Evolutionary conservation across 1,140 invertebrate genomes (phyloP), one percentile per base, ranked within the genome.

Genomic region (Zaprionus capensis): DNA sequence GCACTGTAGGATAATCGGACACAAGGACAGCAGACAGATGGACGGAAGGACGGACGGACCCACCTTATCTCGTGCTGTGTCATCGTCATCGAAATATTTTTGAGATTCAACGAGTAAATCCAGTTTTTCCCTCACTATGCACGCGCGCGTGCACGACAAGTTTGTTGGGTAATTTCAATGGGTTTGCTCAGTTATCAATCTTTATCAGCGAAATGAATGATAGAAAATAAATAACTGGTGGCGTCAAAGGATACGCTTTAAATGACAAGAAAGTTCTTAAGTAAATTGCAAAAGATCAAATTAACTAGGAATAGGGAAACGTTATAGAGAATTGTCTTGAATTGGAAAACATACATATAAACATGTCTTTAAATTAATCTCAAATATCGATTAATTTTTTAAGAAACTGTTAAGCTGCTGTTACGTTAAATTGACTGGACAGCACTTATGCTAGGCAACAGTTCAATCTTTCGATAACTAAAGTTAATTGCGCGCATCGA

Each of bases 181-280:
- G 38, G 58, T 9, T 38, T 78, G 61, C 69, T 46, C 63, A 46
- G 73, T 41, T 78, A 87, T 87, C 80, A 83, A 78, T 83, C 77
- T 87, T 83, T 67, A 69, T 87, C 71, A 66, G 41, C 17, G 71
- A 49, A 71, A 66, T 83, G 83, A 80, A 88, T 79, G 76, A 66
- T 71, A 59, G 53, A 9, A 51, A 63, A 55, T 58, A 67, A 20
- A 49, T 31, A 64, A 24, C 58, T 38, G 11, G 15, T 7, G 17
- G 73, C 62, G 34, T 61, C 70, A 57, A 36, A 49, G 22, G 57
- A 71, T 51, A 57, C 58, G 53, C 34, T 17, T 4, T 55, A 28
- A 6, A 57, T 4, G n/a, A 46, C 41, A 46, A 17, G n/a, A 7
- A 17, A 9, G 9, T 34, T 34, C 9, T 11, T 34, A 34, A 34